Base-by-base conservation (phyloP, 2,797 vertebrate species). In the Scolopax bukidnonensis region DNA sequence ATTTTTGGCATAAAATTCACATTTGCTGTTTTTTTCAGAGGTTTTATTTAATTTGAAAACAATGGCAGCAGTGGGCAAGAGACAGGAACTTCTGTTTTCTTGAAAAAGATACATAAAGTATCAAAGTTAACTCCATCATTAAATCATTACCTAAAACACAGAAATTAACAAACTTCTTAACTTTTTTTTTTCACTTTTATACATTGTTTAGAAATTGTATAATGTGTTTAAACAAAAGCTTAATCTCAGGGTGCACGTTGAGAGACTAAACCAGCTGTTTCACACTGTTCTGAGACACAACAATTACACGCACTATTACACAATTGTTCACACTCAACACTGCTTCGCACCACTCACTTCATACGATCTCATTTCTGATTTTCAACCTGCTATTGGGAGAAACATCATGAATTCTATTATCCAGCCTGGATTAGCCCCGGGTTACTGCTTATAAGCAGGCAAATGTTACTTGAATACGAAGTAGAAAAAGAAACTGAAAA, bases 1-100 rank as follows among this genome's bases (percentile, higher is more conserved):
- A 92, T 94, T 82, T 94, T 95, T 87, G 94, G 86, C 89, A 84
- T 82, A 90, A 90, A 84, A 60, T 64, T 84, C 1, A 1, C 36
- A 76, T 60, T 79, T 69, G 36, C 23, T 86, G 19, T 45, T 71
- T 59, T 59, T 51, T 83, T 79, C 63, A 69, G 38, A 41, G 51
- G 10, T 48, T 95, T 84, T 53, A n/a, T 60, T 87, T 84, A 3
- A 30, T 79, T 88, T 75, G 25, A 75, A 79, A 77, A 60, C 73
- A 89, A 69, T 2, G 5, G 63, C 80, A 93, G 75, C 80, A 90
- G 47, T 21, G 11, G 16, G 33, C 59, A 63, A 91, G 43, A 87
- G n/a, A 54, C 0, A 0, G 9, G 17, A n/a, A 78, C 30, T 76
- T 67, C 23, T 59, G n/a, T 32, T 25, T 84, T 79, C 60, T 69